Evolutionary conservation across 2,113 vertebrate species (phyloP), one percentile per base, ranked within the genome.

Genomic region (Bettongia penicillata): DNA sequence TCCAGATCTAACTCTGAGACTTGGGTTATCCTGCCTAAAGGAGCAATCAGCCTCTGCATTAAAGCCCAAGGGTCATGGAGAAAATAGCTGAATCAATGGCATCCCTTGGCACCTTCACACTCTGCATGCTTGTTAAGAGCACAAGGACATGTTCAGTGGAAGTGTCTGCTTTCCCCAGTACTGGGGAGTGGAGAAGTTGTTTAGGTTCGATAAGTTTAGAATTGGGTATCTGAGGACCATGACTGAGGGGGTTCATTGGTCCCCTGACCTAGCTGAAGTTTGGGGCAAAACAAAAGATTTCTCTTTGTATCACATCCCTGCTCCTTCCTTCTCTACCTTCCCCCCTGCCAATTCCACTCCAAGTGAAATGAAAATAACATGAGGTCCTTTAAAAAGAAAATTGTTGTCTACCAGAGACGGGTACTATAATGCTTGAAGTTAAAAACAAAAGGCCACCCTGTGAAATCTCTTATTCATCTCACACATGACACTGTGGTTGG

Each of bases 341-440:
- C 19, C 7, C 51, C 28, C 25, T 51, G 12, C 89, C 11, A 89
- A 8, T 19, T 93, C 26, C 77, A 51, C 52, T 61, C 51, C 37
- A 16, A 43, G n/a, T 91, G 90, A 96, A 90, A 91, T 94, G 91
- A 89, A 94, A 96, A 95, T 53, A 51, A 84, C 37, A 22, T n/a
- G 57, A 26, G 53, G 53, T 50, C 92, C 52, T 93, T 57, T 61
- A 51, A 77, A 92, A 28, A 89, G 91, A 53, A 1, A 24, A 92
- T 92, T 48, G 68, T 53, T 91, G 43, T 48, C 22, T 91, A 57
- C 92, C 89, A 31, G 51, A 52, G 48, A 50, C 1, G 12, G 23
- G 49, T 9, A 49, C 51, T 48, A 19, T 43, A 4, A 57, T 14
- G 19, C 53, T 1, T 7, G 37, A 43, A 51, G 25, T 1, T 57